Conservation (phyloP, 2,797 vertebrate genomes). For the Triplophysa yarkandensis region DNA sequence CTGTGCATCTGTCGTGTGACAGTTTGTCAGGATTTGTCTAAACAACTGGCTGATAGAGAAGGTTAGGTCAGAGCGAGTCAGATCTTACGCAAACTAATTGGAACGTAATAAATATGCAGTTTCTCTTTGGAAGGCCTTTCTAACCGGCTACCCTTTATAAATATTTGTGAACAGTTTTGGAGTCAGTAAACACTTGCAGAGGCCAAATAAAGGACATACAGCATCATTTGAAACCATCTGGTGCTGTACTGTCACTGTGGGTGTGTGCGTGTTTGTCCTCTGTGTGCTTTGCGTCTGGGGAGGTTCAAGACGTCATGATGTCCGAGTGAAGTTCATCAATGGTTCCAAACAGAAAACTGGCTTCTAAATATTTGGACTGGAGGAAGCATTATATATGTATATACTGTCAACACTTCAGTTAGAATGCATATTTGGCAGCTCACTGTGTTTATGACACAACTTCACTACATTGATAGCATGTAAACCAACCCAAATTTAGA, state of each 20-base stretch:
- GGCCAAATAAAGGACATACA: constrained; percentile 51
- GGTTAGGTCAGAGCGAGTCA: constrained; percentile 1
- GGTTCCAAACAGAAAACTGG: constrained; percentile 52
- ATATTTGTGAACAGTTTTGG: constrained; percentile 39
- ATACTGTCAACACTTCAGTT: constrained; percentile 38
- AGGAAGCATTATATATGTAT: constrained; percentile 45
- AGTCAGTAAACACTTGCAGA: constrained; percentile 43
- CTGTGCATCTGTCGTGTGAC: constrained; percentile 19
- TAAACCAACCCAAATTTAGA: constrained; percentile 47
- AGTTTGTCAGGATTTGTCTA: constrained; percentile 41
- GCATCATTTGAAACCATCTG: constrained; percentile 51
- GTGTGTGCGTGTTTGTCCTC: constrained; percentile 41
- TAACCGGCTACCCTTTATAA: constrained; percentile 45
- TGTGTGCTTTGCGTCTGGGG: constrained; percentile 38
- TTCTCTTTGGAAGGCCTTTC: constrained; percentile 30
- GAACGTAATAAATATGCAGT: constrained; percentile 29
- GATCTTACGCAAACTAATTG: constrained; percentile 34
- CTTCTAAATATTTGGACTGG: constrained; percentile 59
- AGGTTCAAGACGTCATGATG: constrained; percentile 53
- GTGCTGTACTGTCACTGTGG: constrained; percentile 31
- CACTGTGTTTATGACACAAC: constrained; percentile 35
- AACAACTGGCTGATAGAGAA: constrained; percentile 25
- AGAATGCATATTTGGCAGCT: constrained; percentile 44
- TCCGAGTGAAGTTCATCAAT: constrained; percentile 49
- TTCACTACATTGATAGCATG: constrained; percentile 38